Percentiles rank a stretch among this genome's conserved stretches.
Conservation (phyloP, 1,140 invertebrate genomes). For the Lucilia sericata region DNA sequence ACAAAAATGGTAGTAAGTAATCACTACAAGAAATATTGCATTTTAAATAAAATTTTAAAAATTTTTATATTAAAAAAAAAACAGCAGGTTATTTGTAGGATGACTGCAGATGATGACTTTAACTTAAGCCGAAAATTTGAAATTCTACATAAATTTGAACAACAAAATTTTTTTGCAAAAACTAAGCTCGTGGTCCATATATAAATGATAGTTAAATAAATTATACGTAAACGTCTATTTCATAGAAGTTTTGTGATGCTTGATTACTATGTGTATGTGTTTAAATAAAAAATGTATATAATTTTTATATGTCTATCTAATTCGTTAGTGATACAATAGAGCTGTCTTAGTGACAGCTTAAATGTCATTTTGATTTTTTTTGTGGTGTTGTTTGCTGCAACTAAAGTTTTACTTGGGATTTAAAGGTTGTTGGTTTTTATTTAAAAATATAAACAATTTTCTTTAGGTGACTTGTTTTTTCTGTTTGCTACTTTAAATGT, state of each 20-base stretch:
- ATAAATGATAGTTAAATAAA: neutral
- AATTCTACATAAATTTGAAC: neutral
- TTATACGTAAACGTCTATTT: neutral
- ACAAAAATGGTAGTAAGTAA: neutral
- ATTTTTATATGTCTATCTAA: slow-evolving; percentile 18
- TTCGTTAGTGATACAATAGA: slow-evolving; percentile 22
- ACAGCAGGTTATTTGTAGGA: neutral
- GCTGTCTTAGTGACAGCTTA: slow-evolving; percentile 22
- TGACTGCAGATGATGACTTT: neutral
- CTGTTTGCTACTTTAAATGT: neutral
- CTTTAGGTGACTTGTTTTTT: neutral
- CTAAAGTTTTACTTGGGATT: neutral
- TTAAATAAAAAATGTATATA: neutral
- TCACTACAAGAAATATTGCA: neutral
- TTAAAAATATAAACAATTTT: neutral
- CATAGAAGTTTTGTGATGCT: neutral
- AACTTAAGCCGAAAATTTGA: slow-evolving; percentile 8
- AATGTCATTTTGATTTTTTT: slow-evolving; percentile 19
- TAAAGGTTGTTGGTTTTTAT: neutral
- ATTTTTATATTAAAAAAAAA: neutral
- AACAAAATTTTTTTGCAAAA: neutral
- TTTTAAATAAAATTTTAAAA: neutral
- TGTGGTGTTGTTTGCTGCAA: neutral
- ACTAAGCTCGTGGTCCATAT: neutral
- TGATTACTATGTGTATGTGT: neutral